Percentiles rank a stretch among this genome's conserved stretches.
phyloP scores from a whole-genome alignment of 2,113 vertebrate species.

The Epinephelus cyanopodus region DNA sequence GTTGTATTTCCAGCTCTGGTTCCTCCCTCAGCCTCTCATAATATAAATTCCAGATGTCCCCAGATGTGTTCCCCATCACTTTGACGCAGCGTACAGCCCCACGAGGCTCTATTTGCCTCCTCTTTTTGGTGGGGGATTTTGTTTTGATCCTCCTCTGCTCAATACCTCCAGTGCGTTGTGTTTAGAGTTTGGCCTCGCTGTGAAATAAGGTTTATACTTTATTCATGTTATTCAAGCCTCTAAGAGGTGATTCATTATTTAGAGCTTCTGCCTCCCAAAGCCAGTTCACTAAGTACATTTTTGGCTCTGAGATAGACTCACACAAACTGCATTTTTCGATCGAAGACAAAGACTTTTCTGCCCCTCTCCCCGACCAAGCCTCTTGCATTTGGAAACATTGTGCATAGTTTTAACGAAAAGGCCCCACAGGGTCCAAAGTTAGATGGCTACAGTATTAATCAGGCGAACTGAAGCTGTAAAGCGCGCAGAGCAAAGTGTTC shows the following conservation, averaged over 20 bases:
- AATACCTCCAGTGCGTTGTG: constrained; percentile 29
- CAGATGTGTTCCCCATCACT: constrained; percentile 10
- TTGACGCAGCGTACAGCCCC: constrained; percentile 1
- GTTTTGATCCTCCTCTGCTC: constrained; percentile 36
- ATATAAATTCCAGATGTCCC: constrained; percentile 70
- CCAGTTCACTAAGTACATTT: constrained; percentile 81
- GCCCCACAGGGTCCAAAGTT: constrained; percentile 68
- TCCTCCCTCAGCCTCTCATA: constrained; percentile 29
- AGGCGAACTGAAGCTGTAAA: constrained; percentile 75
- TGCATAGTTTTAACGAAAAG: constrained; percentile 61
- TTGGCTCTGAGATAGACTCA: constrained; percentile 74
- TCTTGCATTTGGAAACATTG: constrained; percentile 59
- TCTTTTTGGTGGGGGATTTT: background rate
- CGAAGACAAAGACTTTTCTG: constrained; percentile 12
- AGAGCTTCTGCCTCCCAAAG: constrained; percentile 77
- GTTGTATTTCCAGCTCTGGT: constrained; percentile 54
- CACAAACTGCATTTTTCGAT: constrained; percentile 66
- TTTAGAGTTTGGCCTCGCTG: constrained; percentile 59
- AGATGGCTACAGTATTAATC: constrained; percentile 80
- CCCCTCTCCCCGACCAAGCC: constrained; percentile 1
- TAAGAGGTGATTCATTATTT: constrained; percentile 82
- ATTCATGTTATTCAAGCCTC: constrained; percentile 82
- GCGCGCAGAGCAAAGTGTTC: constrained; percentile 76
- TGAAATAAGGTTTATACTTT: constrained; percentile 78
- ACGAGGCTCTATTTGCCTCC: constrained; percentile 11